A percentile compares a stretch with the other conserved stretches of the same genome.
These are phyloP conservation scores for Acleris laterana DNA, from an alignment of 2,888 invertebrate species.

Conservation along the genomic window DNA sequence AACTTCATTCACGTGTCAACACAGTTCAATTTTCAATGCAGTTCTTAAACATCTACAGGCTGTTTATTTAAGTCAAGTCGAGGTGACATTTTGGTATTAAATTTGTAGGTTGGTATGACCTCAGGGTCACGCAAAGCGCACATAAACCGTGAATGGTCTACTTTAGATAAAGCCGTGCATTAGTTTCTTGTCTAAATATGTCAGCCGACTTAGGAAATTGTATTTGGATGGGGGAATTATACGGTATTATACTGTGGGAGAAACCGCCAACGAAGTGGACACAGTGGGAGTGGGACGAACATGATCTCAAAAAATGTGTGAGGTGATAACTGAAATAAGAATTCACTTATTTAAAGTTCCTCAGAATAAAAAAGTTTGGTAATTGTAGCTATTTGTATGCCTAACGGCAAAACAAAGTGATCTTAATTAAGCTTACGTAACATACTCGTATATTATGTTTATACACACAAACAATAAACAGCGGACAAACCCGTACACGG, in stretches of 20 bases:
- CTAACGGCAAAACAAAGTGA: no score
- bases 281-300: no score
- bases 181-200: slow-evolving; percentile 32
- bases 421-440: no score
- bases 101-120: slow-evolving; percentile 34
- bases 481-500: no score
- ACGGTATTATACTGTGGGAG: background rate
- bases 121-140: slow-evolving; percentile 39
- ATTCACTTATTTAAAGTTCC: no score
- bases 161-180: slow-evolving; percentile 40
- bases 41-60: background rate
- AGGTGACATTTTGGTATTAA: slow-evolving; percentile 37
- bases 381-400: no score
- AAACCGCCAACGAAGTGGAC: no score
- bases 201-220: slow-evolving; percentile 13
- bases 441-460: no score
- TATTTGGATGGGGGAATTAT: slow-evolving; percentile 24
- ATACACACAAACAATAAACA: no score
- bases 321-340: no score
- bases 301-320: no score
- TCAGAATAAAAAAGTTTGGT: no score
- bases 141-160: slow-evolving; percentile 42
- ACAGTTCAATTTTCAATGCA: background rate
- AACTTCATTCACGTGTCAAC: background rate
- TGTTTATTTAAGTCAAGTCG: background rate